phyloP scores from a whole-genome alignment of 2,797 vertebrate species.

The Propithecus perrieri region DNA sequence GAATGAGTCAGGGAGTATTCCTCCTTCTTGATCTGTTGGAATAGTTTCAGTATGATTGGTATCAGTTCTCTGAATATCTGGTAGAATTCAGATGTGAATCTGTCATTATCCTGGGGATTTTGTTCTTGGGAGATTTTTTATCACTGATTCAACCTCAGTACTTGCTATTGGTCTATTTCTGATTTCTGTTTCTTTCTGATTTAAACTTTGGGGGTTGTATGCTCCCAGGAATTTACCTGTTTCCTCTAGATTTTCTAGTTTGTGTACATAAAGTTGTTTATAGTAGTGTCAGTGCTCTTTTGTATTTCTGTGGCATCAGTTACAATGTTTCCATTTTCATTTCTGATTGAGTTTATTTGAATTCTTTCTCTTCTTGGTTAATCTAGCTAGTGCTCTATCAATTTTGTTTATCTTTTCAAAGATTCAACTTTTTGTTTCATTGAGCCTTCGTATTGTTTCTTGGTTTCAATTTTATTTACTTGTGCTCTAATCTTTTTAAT shows the following conservation, averaged over 20 bases:
- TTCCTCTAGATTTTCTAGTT: neutral
- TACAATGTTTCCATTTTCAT: too few species aligned
- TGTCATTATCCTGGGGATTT: neutral
- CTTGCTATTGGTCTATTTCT: neutral
- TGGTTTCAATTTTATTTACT: too few species aligned
- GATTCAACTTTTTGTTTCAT: too few species aligned
- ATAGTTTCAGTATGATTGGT: too few species aligned
- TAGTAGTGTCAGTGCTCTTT: neutral
- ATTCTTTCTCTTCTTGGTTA: too few species aligned
- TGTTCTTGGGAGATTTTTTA: neutral
- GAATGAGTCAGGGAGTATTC: neutral
- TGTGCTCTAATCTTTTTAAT: too few species aligned
- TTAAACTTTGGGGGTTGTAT: neutral
- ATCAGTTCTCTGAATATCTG: neutral
- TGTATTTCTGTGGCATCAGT: neutral
- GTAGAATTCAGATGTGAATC: neutral
- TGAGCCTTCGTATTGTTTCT: too few species aligned
- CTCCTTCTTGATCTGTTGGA: neutral
- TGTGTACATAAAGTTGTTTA: neutral
- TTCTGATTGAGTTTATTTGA: too few species aligned
- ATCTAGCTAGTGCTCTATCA: too few species aligned
- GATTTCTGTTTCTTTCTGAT: neutral
- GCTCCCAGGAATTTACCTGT: neutral
- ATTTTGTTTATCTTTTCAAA: too few species aligned
- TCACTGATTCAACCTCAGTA: neutral